phyloP scores from a whole-genome alignment of 2,113 vertebrate species.

The Lagenorhynchus albirostris region DNA sequence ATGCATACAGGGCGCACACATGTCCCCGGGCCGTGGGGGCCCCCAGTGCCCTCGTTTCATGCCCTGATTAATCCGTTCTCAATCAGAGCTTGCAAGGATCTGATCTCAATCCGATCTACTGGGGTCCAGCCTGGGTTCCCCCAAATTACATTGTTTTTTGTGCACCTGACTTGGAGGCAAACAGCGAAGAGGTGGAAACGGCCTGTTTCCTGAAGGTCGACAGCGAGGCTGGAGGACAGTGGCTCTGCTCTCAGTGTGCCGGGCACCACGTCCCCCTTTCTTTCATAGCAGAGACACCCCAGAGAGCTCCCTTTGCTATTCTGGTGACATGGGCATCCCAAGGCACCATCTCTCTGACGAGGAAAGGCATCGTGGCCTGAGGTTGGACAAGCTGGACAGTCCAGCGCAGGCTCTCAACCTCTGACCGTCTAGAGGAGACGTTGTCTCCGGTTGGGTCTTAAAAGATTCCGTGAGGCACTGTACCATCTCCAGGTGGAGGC shows the following conservation, averaged over 20 bases:
- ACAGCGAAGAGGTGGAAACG: fast-evolving
- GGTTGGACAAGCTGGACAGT: not conserved
- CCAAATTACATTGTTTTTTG: no score
- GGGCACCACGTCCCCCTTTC: no score
- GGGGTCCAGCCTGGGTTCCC: not conserved
- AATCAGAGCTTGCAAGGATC: not conserved
- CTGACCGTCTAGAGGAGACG: not conserved
- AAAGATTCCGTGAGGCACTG: fast-evolving
- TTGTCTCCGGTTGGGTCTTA: fast-evolving
- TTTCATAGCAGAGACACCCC: no score
- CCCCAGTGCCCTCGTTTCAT: not conserved
- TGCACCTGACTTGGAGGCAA: not conserved
- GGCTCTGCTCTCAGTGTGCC: not conserved
- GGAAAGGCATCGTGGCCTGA: fast-evolving
- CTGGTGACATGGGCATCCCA: fast-evolving
- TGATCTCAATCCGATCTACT: not conserved
- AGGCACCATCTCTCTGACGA: fast-evolving
- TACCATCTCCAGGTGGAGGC: fast-evolving
- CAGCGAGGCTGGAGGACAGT: not conserved
- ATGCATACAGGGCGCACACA: fast-evolving
- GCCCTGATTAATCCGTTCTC: not conserved
- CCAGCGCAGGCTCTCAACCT: not conserved
- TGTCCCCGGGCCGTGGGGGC: not conserved
- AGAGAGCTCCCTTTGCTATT: not conserved
- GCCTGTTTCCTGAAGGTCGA: constrained; percentile 31